Base-by-base conservation (phyloP, 1,140 invertebrate genomes). In the Lasioglossum albipes region DNA sequence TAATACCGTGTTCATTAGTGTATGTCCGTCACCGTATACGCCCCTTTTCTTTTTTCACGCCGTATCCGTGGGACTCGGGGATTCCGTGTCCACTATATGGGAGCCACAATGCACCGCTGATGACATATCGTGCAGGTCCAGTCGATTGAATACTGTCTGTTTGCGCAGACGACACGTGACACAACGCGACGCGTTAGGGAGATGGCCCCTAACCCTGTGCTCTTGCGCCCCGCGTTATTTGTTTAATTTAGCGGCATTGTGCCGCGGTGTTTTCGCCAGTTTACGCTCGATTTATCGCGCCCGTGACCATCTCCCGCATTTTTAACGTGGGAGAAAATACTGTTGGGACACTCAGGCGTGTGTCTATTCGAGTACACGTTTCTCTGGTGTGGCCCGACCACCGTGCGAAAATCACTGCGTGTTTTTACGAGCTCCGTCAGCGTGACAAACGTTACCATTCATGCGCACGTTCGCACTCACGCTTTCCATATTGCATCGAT, bases 171-270 rank as follows among this genome's bases (percentile, higher is more conserved):
- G 82, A 71, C 88, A 89, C 87, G 89, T 79, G 89, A 87, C 89
- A 54, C 36, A 36, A 36, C 36, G 36, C 36, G 36, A 5, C 77
- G 59, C 79, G 61, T 70, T 31, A 72, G 84, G 76, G 81, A 67
- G 68, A 83, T 54, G 86, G 84, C 82, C 45, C 45, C 77, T 27
- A 27, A 27, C 27, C 27, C 27, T 27, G 45, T 78, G 73, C 75
- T 78, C 80, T 70, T 42, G 45, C 36, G 36, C 77, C 61, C 45
- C 10, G 68, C 54, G 65, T 89, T 91, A 90, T 91, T 92, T 92
- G 89, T 90, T 90, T 88, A 91, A 91, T 91, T 92, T 89, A 87
- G 87, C 85, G 54, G 86, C 71, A 91, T 91, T 91, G 90, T 91
- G 83, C 77, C 71, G 41, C 74, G 59, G 12, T 75, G 54, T 84